Conservation (phyloP, 1,140 invertebrate genomes). For the Trichonephila inaurata region DNA sequence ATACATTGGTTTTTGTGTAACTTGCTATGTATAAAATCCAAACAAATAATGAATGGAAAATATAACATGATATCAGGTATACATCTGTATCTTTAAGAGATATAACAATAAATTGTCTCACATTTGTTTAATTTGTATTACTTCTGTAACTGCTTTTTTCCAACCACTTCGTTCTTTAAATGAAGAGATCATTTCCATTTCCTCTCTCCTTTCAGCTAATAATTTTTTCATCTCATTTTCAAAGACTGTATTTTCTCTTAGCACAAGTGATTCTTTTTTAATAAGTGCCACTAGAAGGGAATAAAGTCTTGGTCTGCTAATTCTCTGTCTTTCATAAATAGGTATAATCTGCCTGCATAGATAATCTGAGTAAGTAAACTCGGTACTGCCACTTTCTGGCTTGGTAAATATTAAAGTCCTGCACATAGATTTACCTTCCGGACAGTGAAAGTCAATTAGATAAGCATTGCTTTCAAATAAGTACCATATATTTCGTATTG, state of each 20-base stretch:
- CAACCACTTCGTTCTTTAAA: not conserved
- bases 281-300: conserved; percentile 12
- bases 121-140: not conserved
- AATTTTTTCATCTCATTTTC: conserved; percentile 44
- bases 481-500: conserved; percentile 51
- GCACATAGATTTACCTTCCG: not conserved
- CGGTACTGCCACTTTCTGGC: conserved; percentile 16
- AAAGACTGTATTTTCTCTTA: not conserved
- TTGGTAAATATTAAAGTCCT: conserved; percentile 53
- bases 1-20: too few relatives aligned
- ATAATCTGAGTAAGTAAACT: conserved; percentile 30
- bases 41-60: too few relatives aligned
- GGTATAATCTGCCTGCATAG: conserved; percentile 44
- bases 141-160: not conserved
- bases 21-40: too few relatives aligned
- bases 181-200: not conserved
- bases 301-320: conserved; percentile 18
- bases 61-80: too few relatives aligned
- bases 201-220: conserved; percentile 9
- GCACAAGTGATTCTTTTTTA: conserved; percentile 24
- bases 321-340: not conserved
- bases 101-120: not conserved
- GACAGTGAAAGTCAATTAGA: conserved; percentile 46
- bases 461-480: conserved; percentile 35
- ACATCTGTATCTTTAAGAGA: too few relatives aligned